phyloP scores from a whole-genome alignment of 2,113 vertebrate species.

The Bettongia penicillata region DNA sequence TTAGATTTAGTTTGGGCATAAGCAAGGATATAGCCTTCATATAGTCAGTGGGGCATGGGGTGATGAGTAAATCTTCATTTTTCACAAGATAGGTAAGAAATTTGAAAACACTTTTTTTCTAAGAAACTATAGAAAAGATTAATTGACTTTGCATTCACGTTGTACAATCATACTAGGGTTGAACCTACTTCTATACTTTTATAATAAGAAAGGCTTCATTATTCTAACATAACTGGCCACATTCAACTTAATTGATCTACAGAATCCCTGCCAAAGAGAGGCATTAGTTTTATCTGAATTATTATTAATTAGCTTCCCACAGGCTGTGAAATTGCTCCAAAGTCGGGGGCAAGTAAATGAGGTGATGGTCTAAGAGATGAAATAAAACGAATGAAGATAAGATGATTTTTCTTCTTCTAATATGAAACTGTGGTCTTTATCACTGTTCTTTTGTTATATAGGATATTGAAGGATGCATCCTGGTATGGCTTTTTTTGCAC shows the following conservation, averaged over 20 bases:
- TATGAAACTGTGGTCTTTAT: not conserved
- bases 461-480: not conserved
- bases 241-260: not conserved
- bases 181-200: slow-evolving; percentile 21
- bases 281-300: slow-evolving; percentile 53
- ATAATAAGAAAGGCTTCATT: slow-evolving; percentile 24
- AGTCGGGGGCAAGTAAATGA: not conserved
- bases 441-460: not conserved
- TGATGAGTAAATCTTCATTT: slow-evolving; percentile 39
- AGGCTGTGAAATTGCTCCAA: slow-evolving; percentile 43
- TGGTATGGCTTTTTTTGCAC: rapidly evolving
- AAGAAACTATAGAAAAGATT: slow-evolving; percentile 51
- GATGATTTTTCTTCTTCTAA: not conserved
- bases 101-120: slow-evolving; percentile 19
- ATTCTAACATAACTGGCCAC: slow-evolving; percentile 7
- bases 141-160: slow-evolving; percentile 28
- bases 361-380: not conserved
- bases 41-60: not conserved
- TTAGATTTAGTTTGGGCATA: slow-evolving; percentile 20
- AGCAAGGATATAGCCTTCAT: not conserved
- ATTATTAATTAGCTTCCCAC: slow-evolving; percentile 47
- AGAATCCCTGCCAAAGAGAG: slow-evolving; percentile 32
- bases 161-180: not conserved
- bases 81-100: slow-evolving; percentile 20
- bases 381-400: not conserved